phyloP scores from a whole-genome alignment of 2,888 invertebrate species.

The Drosophila pullipes region DNA sequence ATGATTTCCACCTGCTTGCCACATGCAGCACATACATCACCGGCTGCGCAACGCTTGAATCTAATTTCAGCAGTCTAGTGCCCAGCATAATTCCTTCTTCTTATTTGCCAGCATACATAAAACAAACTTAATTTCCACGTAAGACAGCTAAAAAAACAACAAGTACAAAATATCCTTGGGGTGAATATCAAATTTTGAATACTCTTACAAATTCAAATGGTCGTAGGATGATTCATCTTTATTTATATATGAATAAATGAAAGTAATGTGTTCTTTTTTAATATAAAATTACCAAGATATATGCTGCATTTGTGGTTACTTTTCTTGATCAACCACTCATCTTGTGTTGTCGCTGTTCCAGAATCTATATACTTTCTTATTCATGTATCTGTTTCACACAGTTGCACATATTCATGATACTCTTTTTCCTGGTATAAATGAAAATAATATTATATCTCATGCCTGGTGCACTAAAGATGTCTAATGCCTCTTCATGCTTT shows the following conservation, averaged over 20 bases:
- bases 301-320: not conserved
- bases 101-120: conserved; percentile 51
- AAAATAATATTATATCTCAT: conserved; percentile 18
- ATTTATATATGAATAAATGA: not conserved
- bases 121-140: conserved; percentile 53
- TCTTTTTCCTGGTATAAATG: not conserved
- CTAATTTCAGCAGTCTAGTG: conserved; percentile 53
- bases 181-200: conserved; percentile 1
- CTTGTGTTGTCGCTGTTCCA: not conserved
- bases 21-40: conserved; percentile 19
- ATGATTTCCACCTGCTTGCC: conserved; percentile 48
- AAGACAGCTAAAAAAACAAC: conserved; percentile 5
- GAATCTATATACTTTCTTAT: not conserved
- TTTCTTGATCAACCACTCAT: not conserved
- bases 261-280: not conserved
- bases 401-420: not conserved
- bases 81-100: conserved; percentile 34
- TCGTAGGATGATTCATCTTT: not conserved
- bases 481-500: conserved; percentile 30
- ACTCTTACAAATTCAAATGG: conserved; percentile 8
- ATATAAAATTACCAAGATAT: not conserved
- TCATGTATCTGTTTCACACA: not conserved
- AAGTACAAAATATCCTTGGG: not conserved
- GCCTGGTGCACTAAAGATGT: conserved; percentile 62
- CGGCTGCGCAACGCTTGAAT: conserved; percentile 25